Evolutionary conservation across 2,797 vertebrate species (phyloP).

Genomic region (Macroramphosus scolopax): DNA sequence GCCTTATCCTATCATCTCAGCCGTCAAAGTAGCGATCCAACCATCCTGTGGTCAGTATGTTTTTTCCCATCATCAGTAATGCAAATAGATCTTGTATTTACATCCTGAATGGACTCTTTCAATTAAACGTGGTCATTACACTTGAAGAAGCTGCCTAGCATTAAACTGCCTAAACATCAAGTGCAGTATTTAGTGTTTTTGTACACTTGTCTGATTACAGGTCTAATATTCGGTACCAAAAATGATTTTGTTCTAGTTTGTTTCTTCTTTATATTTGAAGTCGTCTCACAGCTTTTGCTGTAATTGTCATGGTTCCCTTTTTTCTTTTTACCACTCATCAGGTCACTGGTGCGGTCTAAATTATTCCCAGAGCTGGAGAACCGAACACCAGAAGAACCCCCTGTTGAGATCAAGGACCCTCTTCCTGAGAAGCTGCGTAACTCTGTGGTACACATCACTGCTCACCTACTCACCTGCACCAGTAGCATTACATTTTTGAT

Average conservation of each 20-base stretch:
- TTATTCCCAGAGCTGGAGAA: slow-evolving; percentile 87
- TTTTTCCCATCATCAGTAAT: not conserved
- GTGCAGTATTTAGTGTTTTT: not conserved
- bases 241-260: not conserved
- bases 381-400: slow-evolving; percentile 82
- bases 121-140: not conserved
- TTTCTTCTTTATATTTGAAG: not conserved
- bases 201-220: not conserved
- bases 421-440: slow-evolving; percentile 86
- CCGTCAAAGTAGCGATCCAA: slow-evolving; percentile 90
- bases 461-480: not conserved
- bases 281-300: not conserved
- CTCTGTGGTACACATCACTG: slow-evolving; percentile 81
- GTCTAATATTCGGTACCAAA: not conserved
- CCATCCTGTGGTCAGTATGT: slow-evolving; percentile 85
- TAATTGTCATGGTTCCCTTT: slow-evolving; percentile 4
- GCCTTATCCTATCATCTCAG: slow-evolving; percentile 90
- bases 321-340: slow-evolving; percentile 33
- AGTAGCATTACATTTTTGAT: slow-evolving; percentile 3
- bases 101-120: too few relatives aligned
- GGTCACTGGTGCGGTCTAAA: slow-evolving; percentile 86
- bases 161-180: slow-evolving; percentile 1
- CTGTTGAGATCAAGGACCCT: slow-evolving; percentile 86
- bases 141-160: not conserved
- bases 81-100: too few relatives aligned